Base-by-base conservation (phyloP, 2,888 invertebrate genomes). In the Tachina lurida region DNA sequence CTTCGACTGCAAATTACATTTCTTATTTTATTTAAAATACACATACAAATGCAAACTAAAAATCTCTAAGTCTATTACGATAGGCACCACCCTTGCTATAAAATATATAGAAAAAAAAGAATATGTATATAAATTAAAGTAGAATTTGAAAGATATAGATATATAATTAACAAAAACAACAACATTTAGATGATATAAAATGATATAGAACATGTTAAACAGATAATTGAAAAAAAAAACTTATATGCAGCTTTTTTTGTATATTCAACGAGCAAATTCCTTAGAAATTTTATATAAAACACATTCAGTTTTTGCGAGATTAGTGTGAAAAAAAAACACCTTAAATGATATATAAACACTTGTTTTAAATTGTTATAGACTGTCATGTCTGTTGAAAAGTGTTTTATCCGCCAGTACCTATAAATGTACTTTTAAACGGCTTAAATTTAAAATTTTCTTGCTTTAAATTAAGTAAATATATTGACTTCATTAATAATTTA, bases 61-160 rank as follows among this genome's bases (percentile, higher is more conserved):
- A 91, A 89, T 90, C 90, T 90, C 90, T 89, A 87, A 89, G 91
- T 89, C 88, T 91, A 88, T 91, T 90, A 88, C 90, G 91, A 88
- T 90, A 91, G 87, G 89, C 90, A 88, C 91, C 92, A 89, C 91
- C 90, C 87, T 89, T 90, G 89, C 92, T 92, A 91, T 87, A 91
- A 88, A 87, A 88, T 79, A 89, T 65, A 87, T 80, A 88, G 65
- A 84, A 73, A 85, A 84, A 84, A 74, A 83, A 80, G 86, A 70
- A 84, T 82, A 79, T 31, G 78, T 49, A 80, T 45, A 84, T 31
- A 79, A 74, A 54, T 47, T 54, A 54, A 78, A 62, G 56, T 17
- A 71, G 22, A 15, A 19, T 47, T 82, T 78, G 17, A 74, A 3
- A 39, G 45, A 12, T 47, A 12, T 47, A 58, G 13, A 63, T 39